phyloP scores from a whole-genome alignment of 2,113 vertebrate species.

The Mesitornis unicolor region DNA sequence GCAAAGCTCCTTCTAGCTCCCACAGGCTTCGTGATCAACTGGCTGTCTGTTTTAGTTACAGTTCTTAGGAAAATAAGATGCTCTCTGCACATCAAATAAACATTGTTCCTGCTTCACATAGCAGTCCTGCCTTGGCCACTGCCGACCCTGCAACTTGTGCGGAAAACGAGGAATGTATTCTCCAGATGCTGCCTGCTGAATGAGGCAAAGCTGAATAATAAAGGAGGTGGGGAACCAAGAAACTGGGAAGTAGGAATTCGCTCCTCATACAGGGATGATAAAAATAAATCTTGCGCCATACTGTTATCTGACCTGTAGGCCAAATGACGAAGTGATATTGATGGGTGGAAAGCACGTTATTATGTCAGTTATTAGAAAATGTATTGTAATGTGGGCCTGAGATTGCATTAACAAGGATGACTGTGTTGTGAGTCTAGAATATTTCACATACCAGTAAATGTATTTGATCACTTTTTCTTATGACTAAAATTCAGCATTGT shows the following conservation, averaged over 20 bases:
- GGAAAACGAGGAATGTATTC: neutral
- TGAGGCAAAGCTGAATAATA: neutral
- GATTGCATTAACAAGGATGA: neutral
- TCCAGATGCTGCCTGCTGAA: neutral
- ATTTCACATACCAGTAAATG: neutral
- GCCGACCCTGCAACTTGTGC: neutral
- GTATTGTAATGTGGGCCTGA: neutral
- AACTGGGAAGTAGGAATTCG: neutral
- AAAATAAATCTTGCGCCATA: neutral
- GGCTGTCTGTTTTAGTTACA: neutral
- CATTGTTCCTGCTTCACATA: neutral
- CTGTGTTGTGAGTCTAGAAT: neutral
- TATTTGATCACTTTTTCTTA: neutral
- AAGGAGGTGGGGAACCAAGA: neutral
- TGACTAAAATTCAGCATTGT: neutral
- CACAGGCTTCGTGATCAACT: neutral
- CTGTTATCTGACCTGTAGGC: constrained; percentile 10
- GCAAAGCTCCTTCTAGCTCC: neutral
- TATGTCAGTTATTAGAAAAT: neutral
- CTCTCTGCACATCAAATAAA: neutral
- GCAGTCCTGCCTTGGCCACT: neutral
- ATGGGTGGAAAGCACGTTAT: neutral
- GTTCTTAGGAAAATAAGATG: neutral
- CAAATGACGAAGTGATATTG: neutral
- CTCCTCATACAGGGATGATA: neutral